Conservation (phyloP, 2,888 invertebrate species). For the Quadriops clusia region DNA sequence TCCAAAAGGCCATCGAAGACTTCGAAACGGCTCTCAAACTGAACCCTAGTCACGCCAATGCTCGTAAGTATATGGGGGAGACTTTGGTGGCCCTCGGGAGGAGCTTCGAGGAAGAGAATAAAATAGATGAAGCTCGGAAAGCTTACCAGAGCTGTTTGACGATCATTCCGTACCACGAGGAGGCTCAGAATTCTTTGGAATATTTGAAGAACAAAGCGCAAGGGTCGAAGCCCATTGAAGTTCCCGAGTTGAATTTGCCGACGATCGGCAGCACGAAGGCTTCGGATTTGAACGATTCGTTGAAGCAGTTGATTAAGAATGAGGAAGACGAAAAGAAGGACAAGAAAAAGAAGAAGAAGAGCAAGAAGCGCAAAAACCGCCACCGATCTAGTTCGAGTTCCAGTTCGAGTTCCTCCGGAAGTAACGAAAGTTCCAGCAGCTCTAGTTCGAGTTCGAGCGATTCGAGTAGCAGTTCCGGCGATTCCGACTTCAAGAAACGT, state of each 20-base stretch:
- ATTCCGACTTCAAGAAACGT: slow-evolving; percentile 41
- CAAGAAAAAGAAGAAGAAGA: slow-evolving; percentile 52
- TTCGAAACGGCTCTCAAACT: slow-evolving; percentile 83
- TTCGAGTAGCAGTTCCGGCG: slow-evolving; percentile 56
- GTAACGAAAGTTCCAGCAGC: slow-evolving; percentile 48
- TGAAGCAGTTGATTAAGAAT: slow-evolving; percentile 48
- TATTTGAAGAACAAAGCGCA: slow-evolving; percentile 60
- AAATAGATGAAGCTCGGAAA: slow-evolving; percentile 72
- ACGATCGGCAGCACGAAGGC: slow-evolving; percentile 36
- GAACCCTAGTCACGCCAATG: slow-evolving; percentile 85
- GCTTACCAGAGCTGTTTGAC: slow-evolving; percentile 74
- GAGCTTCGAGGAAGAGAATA: slow-evolving; percentile 79
- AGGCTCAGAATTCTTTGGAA: slow-evolving; percentile 73
- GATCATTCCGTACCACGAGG: slow-evolving; percentile 77
- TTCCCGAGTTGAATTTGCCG: slow-evolving; percentile 49
- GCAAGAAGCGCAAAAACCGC: slow-evolving; percentile 51
- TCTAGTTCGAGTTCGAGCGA: slow-evolving; percentile 42
- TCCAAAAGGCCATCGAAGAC: slow-evolving; percentile 87
- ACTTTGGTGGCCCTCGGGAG: slow-evolving; percentile 81
- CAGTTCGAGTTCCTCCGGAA: slow-evolving; percentile 35
- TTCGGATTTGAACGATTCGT: slow-evolving; percentile 53
- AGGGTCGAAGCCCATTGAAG: slow-evolving; percentile 47
- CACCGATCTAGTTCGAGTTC: slow-evolving; percentile 44
- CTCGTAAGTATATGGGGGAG: slow-evolving; percentile 87
- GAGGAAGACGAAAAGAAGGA: slow-evolving; percentile 45